These are phyloP conservation scores for Polia nebulosa DNA, from an alignment of 2,888 invertebrate species.

Conservation along the genomic window DNA sequence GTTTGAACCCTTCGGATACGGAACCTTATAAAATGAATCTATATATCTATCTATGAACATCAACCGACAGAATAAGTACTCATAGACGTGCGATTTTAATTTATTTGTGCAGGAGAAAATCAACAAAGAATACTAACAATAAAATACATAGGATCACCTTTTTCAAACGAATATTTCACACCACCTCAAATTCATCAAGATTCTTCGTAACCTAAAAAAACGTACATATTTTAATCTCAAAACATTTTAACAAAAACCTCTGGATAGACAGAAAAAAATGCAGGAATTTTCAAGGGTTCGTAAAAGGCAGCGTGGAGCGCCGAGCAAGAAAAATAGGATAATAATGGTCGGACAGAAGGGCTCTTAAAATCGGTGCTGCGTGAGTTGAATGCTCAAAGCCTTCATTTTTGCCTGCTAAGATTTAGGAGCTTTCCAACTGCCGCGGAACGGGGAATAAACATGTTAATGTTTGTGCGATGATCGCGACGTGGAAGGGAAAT, in stretches of 20 bases:
- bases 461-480: conserved; percentile 55
- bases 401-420: conserved; percentile 63
- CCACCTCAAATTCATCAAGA: conserved; percentile 7
- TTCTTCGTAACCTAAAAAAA: conserved; percentile 12
- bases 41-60: no score
- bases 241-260: conserved; percentile 51
- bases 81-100: no score
- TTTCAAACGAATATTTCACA: neutral
- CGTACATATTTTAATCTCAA: conserved; percentile 9
- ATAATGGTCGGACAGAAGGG: conserved; percentile 76
- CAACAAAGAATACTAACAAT: neutral
- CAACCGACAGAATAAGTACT: no score
- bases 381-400: conserved; percentile 77
- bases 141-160: neutral
- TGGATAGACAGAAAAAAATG: conserved; percentile 48
- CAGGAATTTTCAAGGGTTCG: conserved; percentile 56
- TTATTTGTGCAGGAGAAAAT: no score
- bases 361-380: conserved; percentile 78
- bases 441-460: conserved; percentile 54
- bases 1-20: no score
- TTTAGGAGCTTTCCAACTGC: conserved; percentile 45
- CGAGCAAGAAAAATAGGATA: conserved; percentile 79
- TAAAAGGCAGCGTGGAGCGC: conserved; percentile 65
- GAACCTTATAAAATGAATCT: no score
- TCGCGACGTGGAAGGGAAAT: conserved; percentile 22